phyloP scores from a whole-genome alignment of 2,797 vertebrate species.

The Coregonus ussuriensis region DNA sequence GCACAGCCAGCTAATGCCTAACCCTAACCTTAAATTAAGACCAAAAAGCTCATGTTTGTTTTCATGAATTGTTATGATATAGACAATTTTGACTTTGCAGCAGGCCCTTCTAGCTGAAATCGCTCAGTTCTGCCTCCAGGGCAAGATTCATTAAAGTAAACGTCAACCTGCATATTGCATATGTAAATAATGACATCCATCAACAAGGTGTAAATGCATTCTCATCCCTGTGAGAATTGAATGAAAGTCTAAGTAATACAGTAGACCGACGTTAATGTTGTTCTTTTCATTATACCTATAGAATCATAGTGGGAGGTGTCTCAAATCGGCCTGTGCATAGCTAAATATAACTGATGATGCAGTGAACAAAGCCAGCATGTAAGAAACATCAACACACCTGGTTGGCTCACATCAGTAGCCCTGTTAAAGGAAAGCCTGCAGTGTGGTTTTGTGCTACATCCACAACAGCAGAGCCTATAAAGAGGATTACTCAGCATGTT shows the following conservation, averaged over 20 bases:
- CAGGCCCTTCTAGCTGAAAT: too few relatives aligned
- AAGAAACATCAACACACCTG: background rate
- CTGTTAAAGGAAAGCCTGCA: background rate
- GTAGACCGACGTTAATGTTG: slow-evolving; percentile 42
- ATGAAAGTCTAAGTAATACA: slow-evolving; percentile 44
- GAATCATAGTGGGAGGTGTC: slow-evolving; percentile 29
- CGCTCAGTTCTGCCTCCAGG: too few relatives aligned
- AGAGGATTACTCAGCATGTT: background rate
- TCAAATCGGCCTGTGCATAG: slow-evolving; percentile 26
- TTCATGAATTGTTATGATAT: too few relatives aligned
- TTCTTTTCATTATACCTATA: slow-evolving; percentile 32
- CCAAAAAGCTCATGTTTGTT: too few relatives aligned
- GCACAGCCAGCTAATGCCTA: too few relatives aligned
- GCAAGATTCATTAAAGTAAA: too few relatives aligned
- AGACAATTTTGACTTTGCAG: too few relatives aligned
- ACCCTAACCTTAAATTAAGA: too few relatives aligned
- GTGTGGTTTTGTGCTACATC: background rate
- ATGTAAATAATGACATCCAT: slow-evolving; percentile 45
- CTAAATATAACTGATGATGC: background rate
- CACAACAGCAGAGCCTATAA: background rate
- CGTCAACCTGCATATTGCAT: slow-evolving; percentile 31
- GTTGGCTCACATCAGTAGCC: background rate
- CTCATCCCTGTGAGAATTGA: background rate
- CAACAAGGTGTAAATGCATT: slow-evolving; percentile 42
- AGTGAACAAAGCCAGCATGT: background rate